Evolutionary conservation across 1,140 invertebrate species (phyloP), one percentile per base, ranked within the genome.

Genomic region (Helicorthomorpha holstii): DNA sequence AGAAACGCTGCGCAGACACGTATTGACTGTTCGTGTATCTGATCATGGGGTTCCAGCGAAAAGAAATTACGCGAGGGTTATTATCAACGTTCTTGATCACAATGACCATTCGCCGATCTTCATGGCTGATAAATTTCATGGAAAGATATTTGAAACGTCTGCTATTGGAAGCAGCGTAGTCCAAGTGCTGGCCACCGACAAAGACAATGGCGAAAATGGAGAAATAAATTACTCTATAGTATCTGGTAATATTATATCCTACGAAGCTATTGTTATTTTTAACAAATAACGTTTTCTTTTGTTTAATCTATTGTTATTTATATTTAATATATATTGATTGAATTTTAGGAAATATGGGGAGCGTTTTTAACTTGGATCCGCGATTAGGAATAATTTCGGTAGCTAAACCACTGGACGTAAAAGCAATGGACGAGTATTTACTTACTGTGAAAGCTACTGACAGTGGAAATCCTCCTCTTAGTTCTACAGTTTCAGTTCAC

Each of bases 61-160:
- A 61, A 72, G 83, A 16, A 88, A 87, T 64, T 88, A 82, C 63
- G 85, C 87, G 1, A 71, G 87, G 57, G 81, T 93, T 0, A 68
- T 79, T 25, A 78, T 94, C 43, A 78, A 76, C 45, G 83, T 94
- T 0, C 75, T 80, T 58, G 90, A 92, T 68, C 80, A 86, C 57
- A 94, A 94, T 67, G 90, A 94, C 64, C 86, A 92, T 63, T 71
- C 79, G 24, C 90, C 90, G 0, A 78, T 81, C 61, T 91, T 91
- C 60, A 79, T 81, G 47, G 75, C 77, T 26, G 74, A 77, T 58
- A 75, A 83, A 43, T 74, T 85, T 12, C 76, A 83, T 62, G 81
- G 78, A 23, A 82, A 82, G 63, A 76, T 85, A 1, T 82, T 71
- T 56, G 83, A 86, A 66, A 84, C 80, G 1, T 77, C 83, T 3